These are phyloP conservation scores for Leptopilina drosophilae DNA, from an alignment of 2,888 invertebrate species.

Conservation along the genomic window DNA sequence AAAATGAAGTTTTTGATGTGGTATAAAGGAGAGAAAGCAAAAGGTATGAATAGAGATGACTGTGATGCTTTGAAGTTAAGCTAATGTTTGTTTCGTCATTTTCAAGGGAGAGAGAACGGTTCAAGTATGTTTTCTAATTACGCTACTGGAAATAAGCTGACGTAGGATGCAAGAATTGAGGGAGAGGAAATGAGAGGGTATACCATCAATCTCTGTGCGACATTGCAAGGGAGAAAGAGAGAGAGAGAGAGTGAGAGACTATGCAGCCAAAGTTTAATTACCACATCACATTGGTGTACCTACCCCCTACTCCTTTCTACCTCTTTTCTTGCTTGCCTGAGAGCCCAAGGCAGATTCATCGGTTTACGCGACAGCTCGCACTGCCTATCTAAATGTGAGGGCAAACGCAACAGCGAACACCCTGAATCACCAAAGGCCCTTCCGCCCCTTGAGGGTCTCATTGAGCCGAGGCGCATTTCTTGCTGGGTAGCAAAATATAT, in stretches of 20 bases:
- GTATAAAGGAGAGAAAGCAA: neutral
- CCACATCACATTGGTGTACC: constrained; percentile 69
- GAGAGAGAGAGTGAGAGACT: constrained; percentile 61
- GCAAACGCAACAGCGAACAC: constrained; percentile 50
- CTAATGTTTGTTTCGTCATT: constrained; percentile 32
- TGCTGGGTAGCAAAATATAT: constrained; percentile 32
- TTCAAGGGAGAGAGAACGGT: neutral
- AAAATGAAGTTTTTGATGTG: neutral
- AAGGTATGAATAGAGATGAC: neutral
- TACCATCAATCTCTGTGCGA: constrained; percentile 62
- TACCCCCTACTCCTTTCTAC: constrained; percentile 53
- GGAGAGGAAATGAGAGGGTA: constrained; percentile 44
- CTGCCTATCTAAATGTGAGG: constrained; percentile 54
- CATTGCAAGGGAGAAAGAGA: constrained; percentile 55
- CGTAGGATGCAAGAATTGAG: constrained; percentile 13
- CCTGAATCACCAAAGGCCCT: constrained; percentile 36
- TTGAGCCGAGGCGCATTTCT: constrained; percentile 35
- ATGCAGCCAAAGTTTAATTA: constrained; percentile 75
- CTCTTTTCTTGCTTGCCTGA: constrained; percentile 20
- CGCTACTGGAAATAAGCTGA: constrained; percentile 36
- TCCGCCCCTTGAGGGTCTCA: constrained; percentile 37
- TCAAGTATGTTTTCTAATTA: constrained; percentile 36
- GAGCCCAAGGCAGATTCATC: constrained; percentile 63
- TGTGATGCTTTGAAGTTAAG: constrained; percentile 9
- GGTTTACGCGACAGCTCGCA: constrained; percentile 62